These are phyloP conservation scores for Stomorhina lunata DNA, from an alignment of 2,888 invertebrate genomes.

Conservation along the genomic window DNA sequence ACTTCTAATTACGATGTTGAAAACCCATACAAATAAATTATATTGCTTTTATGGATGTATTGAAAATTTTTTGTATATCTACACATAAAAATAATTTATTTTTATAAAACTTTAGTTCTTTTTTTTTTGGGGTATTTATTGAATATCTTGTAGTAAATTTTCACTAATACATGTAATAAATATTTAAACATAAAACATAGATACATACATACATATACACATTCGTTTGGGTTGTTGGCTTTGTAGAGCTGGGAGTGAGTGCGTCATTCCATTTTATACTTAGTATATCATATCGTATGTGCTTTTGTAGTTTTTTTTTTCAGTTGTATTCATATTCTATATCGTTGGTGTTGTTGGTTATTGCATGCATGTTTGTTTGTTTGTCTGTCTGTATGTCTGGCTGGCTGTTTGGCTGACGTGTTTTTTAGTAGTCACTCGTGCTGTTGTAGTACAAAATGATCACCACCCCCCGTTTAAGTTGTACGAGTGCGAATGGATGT, in stretches of 20 bases:
- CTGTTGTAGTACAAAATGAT: slow-evolving; percentile 14
- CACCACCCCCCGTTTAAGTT: slow-evolving; percentile 57
- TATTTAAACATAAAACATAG: no score
- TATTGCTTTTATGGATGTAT: neutral
- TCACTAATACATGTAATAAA: slow-evolving; percentile 16
- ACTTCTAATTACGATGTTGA: neutral
- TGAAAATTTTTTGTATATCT: neutral
- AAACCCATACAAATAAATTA: neutral
- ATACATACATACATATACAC: neutral
- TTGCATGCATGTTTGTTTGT: slow-evolving; percentile 42
- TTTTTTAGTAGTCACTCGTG: neutral
- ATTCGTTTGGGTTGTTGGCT: neutral
- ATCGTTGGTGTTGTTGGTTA: neutral
- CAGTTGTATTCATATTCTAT: neutral
- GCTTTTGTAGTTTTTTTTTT: neutral
- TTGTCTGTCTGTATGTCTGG: slow-evolving; percentile 41
- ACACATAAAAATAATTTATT: neutral
- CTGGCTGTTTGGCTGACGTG: slow-evolving; percentile 30
- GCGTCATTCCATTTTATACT: slow-evolving; percentile 28
- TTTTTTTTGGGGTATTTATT: neutral
- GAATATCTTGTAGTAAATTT: slow-evolving; percentile 1
- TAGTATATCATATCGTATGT: neutral
- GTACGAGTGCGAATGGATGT: neutral
- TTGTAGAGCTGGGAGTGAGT: slow-evolving; percentile 31
- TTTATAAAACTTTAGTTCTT: neutral